Base-by-base conservation (phyloP, 2,797 vertebrate species). In the Sparus aurata region DNA sequence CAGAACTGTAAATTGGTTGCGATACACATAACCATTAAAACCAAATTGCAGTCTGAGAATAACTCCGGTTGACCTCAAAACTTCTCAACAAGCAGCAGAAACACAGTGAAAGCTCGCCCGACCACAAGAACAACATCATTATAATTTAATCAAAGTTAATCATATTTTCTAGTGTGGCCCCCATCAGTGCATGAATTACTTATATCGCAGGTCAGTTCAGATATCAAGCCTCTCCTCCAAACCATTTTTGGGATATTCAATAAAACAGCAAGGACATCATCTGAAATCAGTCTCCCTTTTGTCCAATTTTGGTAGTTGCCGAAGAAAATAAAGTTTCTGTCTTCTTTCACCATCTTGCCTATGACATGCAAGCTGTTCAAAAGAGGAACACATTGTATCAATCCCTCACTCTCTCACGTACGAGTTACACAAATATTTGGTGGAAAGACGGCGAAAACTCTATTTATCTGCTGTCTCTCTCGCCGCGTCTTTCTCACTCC, bases 131-230 rank as follows among this genome's bases (percentile, higher is more conserved):
- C 58, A 88, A 78, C 79, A 86, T 74, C 63, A 90, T 90, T 84
- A 87, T 62, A 83, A 82, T 77, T 87, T 73, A 77, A 90, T 88
- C 75, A 88, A 77, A 87, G 63, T 64, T 71, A 81, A 89, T 89
- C 55, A 55, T 46, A 77, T 83, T 86, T 75, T 86, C 16, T 47
- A 18, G 34, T 73, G 62, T 63, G 65, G 53, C 49, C 38, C 27
- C 58, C 27, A 81, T 77, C 58, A 68, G 72, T 4, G 17, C 67
- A 82, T 88, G 41, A 84, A 85, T 89, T 77, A 83, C 75, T 87
- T 74, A 92, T 86, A 80, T 16, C 0, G 17, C 68, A 71, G 81
- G 63, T 69, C 73, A 79, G 74, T 85, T 87, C 41, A 53, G 46
- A 74, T 67, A 82, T 69, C 54, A 73, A 60, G 60, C 52, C n/a